Conservation (phyloP, 2,888 invertebrate species). For the Serripes groenlandicus region DNA sequence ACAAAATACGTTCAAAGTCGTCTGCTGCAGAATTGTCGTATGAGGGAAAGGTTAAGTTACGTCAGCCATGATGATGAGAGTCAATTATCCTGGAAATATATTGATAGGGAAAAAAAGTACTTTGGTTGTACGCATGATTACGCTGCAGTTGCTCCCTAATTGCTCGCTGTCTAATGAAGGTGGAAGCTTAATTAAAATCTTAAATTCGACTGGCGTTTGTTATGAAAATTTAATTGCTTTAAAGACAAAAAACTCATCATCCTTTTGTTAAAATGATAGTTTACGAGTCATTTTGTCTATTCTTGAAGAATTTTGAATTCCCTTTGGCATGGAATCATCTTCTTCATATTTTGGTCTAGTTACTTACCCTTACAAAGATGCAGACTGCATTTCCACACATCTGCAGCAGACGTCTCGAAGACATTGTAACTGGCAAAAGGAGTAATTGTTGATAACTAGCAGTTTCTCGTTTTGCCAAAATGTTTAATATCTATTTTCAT, state of each 20-base stretch:
- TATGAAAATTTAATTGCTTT: slow-evolving; percentile 16
- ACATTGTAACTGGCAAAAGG: neutral
- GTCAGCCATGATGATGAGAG: neutral
- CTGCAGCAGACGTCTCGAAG: neutral
- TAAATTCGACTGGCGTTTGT: slow-evolving; percentile 10
- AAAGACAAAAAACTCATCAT: slow-evolving; percentile 19
- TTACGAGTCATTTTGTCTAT: slow-evolving; percentile 14
- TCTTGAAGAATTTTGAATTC: too few relatives aligned
- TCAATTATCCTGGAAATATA: slow-evolving; percentile 1
- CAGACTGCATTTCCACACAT: too few relatives aligned
- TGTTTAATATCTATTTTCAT: too few relatives aligned
- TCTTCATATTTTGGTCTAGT: too few relatives aligned
- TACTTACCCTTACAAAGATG: too few relatives aligned
- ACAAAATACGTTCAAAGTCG: too few relatives aligned
- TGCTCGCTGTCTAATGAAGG: slow-evolving; percentile 2
- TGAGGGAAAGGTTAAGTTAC: too few relatives aligned
- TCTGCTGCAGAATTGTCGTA: too few relatives aligned
- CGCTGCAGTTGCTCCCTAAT: slow-evolving; percentile 20
- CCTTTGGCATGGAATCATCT: too few relatives aligned
- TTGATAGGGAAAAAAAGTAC: slow-evolving; percentile 24
- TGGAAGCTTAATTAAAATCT: slow-evolving; percentile 23
- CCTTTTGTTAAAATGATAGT: neutral
- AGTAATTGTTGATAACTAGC: neutral
- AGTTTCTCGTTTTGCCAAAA: too few relatives aligned
- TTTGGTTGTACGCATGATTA: slow-evolving; percentile 20